phyloP scores from a whole-genome alignment of 1,140 invertebrate genomes.

The Pygmarrhopalites habei region DNA sequence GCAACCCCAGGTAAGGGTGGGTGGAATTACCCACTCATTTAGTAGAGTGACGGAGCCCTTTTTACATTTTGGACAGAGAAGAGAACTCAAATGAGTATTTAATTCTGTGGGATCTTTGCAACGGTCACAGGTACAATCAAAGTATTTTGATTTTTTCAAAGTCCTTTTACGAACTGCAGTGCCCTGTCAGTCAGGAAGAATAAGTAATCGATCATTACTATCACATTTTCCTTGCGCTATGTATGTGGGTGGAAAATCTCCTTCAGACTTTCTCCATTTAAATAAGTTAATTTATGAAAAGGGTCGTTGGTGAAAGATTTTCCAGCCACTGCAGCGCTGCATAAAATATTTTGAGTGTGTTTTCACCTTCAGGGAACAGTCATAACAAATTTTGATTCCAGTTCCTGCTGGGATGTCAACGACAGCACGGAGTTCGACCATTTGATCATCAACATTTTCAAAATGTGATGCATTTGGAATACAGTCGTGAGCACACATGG shows the following conservation, averaged over 20 bases:
- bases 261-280: no score
- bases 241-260: no score
- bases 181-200: no score
- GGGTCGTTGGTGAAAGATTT: no score
- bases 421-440: slow-evolving; percentile 59
- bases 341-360: not conserved
- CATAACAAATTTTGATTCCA: slow-evolving; percentile 64
- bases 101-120: slow-evolving; percentile 69
- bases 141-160: slow-evolving; percentile 65
- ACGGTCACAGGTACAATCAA: slow-evolving; percentile 62
- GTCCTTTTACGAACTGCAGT: slow-evolving; percentile 60
- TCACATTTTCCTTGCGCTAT: no score
- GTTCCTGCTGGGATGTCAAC: slow-evolving; percentile 55
- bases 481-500: slow-evolving; percentile 67
- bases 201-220: no score
- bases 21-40: slow-evolving; percentile 41
- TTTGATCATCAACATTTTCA: slow-evolving; percentile 39
- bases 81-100: slow-evolving; percentile 62
- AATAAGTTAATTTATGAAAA: no score
- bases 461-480: slow-evolving; percentile 71
- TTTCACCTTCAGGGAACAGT: slow-evolving; percentile 52
- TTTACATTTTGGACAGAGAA: slow-evolving; percentile 65
- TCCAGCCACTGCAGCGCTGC: no score
- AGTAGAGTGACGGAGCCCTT: slow-evolving; percentile 57
- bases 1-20: slow-evolving; percentile 12